Percentiles rank a stretch among this genome's conserved stretches.
Conservation (phyloP, 2,113 vertebrate species). For the Microtus ochrogaster region DNA sequence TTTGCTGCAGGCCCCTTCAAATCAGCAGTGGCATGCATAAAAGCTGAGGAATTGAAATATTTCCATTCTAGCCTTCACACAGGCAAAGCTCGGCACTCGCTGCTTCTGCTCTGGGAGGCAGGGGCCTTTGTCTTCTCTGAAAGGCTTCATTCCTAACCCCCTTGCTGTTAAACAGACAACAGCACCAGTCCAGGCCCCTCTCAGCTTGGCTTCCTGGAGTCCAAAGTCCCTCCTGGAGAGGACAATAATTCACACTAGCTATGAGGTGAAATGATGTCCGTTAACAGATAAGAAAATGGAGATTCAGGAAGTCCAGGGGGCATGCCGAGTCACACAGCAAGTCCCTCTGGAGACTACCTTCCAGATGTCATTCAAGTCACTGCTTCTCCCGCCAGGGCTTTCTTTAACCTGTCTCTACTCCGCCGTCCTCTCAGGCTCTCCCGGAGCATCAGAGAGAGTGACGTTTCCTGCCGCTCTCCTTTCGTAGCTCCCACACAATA, state of each 20-base stretch:
- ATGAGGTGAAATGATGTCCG: neutral
- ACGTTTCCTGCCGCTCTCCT: neutral
- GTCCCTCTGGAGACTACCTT: neutral
- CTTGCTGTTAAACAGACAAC: neutral
- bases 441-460: neutral
- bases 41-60: neutral
- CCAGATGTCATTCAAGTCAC: neutral
- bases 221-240: neutral
- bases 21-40: neutral
- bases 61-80: too few relatives aligned
- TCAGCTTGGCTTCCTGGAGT: neutral
- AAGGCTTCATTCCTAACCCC: neutral
- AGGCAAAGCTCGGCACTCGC: neutral
- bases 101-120: neutral
- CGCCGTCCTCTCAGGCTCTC: neutral
- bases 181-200: neutral
- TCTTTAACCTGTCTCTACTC: neutral
- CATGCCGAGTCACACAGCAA: neutral
- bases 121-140: neutral
- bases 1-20: neutral
- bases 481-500: too few relatives aligned
- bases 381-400: neutral
- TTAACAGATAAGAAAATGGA: neutral
- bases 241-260: neutral
- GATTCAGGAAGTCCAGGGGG: neutral